A percentile compares a stretch with the other conserved stretches of the same genome.
phyloP scores from a whole-genome alignment of 1,140 invertebrate genomes.

The Arctopsyche grandis region DNA sequence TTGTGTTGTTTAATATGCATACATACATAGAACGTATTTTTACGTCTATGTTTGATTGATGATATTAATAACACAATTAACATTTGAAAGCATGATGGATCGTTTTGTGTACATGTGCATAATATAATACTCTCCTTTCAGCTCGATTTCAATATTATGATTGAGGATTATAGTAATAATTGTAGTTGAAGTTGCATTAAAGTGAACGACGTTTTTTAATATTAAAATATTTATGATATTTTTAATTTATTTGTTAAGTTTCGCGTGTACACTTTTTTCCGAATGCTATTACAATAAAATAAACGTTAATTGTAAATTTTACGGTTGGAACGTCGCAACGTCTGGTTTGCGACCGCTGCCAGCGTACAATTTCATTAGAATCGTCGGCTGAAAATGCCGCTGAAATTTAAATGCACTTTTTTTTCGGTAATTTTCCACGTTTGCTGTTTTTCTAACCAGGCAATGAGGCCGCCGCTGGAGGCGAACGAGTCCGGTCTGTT shows the following conservation, averaged over 20 bases:
- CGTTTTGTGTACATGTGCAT: neutral
- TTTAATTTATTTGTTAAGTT: too few species aligned
- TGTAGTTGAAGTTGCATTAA: too few species aligned
- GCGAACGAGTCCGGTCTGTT: neutral
- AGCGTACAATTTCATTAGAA: constrained; percentile 13
- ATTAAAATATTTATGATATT: too few species aligned
- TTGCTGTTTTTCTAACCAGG: neutral
- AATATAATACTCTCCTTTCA: too few species aligned
- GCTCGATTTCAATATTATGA: too few species aligned
- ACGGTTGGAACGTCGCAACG: neutral
- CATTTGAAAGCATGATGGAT: neutral
- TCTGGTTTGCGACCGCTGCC: neutral
- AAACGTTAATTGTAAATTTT: constrained; percentile 8
- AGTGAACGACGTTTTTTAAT: too few species aligned
- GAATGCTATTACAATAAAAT: neutral
- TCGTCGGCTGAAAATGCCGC: neutral
- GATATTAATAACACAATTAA: neutral
- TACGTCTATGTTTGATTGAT: neutral
- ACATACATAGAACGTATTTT: too few species aligned
- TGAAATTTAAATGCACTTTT: constrained; percentile 18
- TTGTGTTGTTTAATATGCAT: too few species aligned
- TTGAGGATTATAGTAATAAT: too few species aligned
- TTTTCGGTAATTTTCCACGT: constrained; percentile 18
- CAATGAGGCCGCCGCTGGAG: neutral
- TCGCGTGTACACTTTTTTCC: too few species aligned